These are phyloP conservation scores for Neoseiulus cucumeris DNA, from an alignment of 1,140 invertebrate genomes.

Conservation along the genomic window DNA sequence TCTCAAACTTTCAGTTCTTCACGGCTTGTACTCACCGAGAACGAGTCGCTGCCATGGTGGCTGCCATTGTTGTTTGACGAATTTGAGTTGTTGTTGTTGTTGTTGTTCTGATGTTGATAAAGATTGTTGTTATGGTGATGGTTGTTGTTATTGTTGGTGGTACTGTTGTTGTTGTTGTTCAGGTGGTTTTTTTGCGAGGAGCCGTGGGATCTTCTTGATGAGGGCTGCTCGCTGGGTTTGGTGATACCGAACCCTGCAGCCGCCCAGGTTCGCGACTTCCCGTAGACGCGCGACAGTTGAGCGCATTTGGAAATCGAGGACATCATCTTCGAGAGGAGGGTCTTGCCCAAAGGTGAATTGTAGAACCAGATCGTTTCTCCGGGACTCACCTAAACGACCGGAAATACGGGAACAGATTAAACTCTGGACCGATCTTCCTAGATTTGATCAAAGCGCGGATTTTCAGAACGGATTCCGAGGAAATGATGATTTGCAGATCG, in stretches of 20 bases:
- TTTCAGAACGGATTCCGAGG: not conserved
- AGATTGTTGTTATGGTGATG: not conserved
- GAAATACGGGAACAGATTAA: not conserved
- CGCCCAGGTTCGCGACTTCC: slow-evolving; percentile 18
- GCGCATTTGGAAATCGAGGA: slow-evolving; percentile 19
- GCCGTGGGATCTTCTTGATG: not conserved
- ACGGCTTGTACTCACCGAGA: not conserved
- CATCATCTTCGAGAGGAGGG: slow-evolving; percentile 20
- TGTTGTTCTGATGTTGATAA: not conserved
- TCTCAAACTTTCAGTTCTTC: too few species aligned
- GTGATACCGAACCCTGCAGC: slow-evolving; percentile 12
- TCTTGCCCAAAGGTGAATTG: slow-evolving; percentile 19
- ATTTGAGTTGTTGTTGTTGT: not conserved
- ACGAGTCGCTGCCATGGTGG: slow-evolving; percentile 1
- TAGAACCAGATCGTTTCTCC: slow-evolving; percentile 15
- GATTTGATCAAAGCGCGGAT: too few species aligned
- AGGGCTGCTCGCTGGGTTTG: slow-evolving; percentile 1
- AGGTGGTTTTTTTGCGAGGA: not conserved
- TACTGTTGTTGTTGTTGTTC: not conserved
- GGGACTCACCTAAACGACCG: not conserved
- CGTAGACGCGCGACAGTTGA: slow-evolving; percentile 17
- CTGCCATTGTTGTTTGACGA: not conserved
- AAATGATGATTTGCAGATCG: not conserved
- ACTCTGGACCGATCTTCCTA: slow-evolving; percentile 12
- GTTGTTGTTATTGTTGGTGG: not conserved